These are phyloP conservation scores for Tachysurus vachellii DNA, from an alignment of 2,113 vertebrate species.

Conservation along the genomic window DNA sequence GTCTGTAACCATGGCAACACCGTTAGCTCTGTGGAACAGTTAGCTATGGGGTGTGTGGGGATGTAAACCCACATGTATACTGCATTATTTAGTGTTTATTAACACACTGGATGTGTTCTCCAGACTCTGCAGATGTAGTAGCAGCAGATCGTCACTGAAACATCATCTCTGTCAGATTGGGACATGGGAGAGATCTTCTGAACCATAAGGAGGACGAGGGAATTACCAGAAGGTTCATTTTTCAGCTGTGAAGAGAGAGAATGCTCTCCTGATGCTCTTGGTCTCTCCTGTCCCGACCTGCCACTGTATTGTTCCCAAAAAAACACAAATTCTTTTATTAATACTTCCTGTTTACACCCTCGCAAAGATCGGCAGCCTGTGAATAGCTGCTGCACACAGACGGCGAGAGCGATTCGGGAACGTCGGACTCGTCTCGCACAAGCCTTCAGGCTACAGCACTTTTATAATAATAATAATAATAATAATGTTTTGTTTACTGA, in stretches of 20 bases:
- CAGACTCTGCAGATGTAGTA: no score
- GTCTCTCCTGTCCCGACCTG: not conserved
- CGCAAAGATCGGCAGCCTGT: not conserved
- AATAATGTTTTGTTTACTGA: not conserved
- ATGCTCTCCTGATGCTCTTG: no score
- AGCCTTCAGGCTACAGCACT: not conserved
- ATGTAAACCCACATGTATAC: no score
- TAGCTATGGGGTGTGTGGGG: no score
- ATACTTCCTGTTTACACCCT: not conserved
- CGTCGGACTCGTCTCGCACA: not conserved
- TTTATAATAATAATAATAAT: not conserved
- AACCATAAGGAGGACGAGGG: not conserved
- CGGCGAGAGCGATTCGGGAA: not conserved
- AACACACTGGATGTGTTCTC: no score
- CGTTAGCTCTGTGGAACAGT: not conserved
- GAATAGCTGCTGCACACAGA: not conserved
- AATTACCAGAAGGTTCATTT: not conserved
- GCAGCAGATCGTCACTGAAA: no score
- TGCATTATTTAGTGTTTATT: no score
- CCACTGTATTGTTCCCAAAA: not conserved
- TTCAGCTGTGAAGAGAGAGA: not conserved
- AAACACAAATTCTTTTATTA: not conserved
- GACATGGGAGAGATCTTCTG: not conserved
- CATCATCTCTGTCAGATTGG: no score
- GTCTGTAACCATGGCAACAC: not conserved